Percentiles rank a stretch among this genome's conserved stretches.
Conservation (phyloP, 2,797 vertebrate genomes). For the Vultur gryphus region DNA sequence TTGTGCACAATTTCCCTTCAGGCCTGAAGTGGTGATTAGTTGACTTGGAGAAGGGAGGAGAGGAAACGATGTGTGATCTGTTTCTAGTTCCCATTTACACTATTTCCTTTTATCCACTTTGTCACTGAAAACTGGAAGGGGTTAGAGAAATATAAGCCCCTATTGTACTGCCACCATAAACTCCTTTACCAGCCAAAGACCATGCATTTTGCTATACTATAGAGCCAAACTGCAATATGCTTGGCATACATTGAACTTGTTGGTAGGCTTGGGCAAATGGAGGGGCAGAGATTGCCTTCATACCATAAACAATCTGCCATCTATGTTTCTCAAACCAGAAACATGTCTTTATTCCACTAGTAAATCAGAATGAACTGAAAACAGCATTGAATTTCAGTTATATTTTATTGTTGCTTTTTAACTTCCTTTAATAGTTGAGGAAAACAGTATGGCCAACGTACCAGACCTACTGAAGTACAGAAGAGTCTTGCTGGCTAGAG, state of each 20-base stretch:
- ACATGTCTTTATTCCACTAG: neutral
- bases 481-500: neutral
- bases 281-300: neutral
- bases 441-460: neutral
- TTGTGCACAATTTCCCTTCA: neutral
- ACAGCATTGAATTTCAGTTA: neutral
- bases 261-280: neutral
- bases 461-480: neutral
- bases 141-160: neutral
- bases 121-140: neutral
- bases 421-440: neutral
- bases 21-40: neutral
- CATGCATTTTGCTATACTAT: neutral
- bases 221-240: neutral
- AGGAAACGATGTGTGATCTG: accelerated
- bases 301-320: neutral
- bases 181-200: neutral
- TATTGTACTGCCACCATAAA: neutral
- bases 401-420: neutral
- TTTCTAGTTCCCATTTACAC: neutral
- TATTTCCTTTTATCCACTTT: neutral
- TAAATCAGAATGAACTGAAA: neutral
- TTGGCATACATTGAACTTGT: neutral
- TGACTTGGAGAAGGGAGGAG: neutral
- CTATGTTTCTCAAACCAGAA: neutral